These are phyloP conservation scores for Catagonus wagneri DNA, from an alignment of 2,113 vertebrate genomes.

Conservation along the genomic window DNA sequence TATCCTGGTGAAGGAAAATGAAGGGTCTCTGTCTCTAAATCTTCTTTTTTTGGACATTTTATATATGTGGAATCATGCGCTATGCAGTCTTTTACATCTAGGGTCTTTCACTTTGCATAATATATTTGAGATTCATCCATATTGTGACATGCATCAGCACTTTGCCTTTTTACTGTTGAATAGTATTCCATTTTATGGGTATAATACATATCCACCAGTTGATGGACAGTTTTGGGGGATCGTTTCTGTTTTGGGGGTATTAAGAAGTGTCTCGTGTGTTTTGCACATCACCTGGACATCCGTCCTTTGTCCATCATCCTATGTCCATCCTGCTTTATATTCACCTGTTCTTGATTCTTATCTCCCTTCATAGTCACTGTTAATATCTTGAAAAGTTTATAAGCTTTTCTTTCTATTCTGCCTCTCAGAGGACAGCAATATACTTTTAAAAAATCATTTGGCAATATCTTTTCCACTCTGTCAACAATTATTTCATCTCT, in stretches of 20 bases:
- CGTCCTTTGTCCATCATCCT: not conserved
- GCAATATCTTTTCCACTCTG: not conserved
- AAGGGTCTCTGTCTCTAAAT: conserved; percentile 26
- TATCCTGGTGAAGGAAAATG: conserved; percentile 4
- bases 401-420: not conserved
- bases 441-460: not conserved
- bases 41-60: not conserved
- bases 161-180: not conserved
- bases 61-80: not conserved
- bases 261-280: not conserved
- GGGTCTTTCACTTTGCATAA: not conserved
- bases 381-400: not conserved
- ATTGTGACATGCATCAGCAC: not conserved
- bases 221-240: not conserved
- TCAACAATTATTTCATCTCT: not conserved
- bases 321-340: not conserved
- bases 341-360: conserved; percentile 15
- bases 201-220: not conserved
- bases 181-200: not conserved
- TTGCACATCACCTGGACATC: not conserved
- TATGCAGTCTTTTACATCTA: not conserved
- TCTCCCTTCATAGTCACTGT: not conserved
- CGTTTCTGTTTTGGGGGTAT: not conserved
- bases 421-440: not conserved
- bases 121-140: not conserved